Evolutionary conservation across 1,140 invertebrate species (phyloP).

Genomic region (Anastatus disparis): DNA sequence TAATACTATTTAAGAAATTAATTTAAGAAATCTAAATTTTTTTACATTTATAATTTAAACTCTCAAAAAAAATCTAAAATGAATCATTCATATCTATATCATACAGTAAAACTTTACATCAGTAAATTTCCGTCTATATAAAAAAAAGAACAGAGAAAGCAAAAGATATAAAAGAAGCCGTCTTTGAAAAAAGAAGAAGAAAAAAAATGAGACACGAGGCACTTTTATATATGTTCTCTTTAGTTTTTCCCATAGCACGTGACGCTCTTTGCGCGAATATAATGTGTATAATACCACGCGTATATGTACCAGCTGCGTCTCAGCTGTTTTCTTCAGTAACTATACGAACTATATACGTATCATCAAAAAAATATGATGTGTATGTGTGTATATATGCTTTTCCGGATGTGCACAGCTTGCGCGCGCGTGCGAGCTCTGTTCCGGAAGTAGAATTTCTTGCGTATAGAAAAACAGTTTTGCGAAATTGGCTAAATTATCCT

Average conservation of each 20-base stretch:
- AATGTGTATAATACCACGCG: conserved; percentile 47
- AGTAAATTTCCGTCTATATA: background rate
- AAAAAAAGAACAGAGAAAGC: background rate
- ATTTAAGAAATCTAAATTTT: background rate
- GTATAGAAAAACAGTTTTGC: too few species aligned
- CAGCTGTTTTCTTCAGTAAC: too few species aligned
- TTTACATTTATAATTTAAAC: background rate
- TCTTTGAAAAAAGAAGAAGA: background rate
- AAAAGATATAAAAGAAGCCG: too few species aligned
- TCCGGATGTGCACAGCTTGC: too few species aligned
- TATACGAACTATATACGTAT: too few species aligned
- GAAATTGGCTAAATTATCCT: too few species aligned
- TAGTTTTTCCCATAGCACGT: background rate
- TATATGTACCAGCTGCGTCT: conserved; percentile 59
- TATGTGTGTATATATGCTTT: too few species aligned
- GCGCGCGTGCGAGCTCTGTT: too few species aligned
- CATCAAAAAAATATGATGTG: too few species aligned
- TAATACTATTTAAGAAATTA: background rate
- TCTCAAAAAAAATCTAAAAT: background rate
- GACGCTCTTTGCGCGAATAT: conserved; percentile 32
- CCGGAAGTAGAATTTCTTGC: too few species aligned
- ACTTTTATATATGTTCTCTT: background rate
- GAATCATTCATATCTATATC: background rate
- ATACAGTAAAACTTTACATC: background rate
- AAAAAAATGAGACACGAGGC: background rate